Conservation (phyloP, 2,797 vertebrate genomes). For the Anolis apletophallus region DNA sequence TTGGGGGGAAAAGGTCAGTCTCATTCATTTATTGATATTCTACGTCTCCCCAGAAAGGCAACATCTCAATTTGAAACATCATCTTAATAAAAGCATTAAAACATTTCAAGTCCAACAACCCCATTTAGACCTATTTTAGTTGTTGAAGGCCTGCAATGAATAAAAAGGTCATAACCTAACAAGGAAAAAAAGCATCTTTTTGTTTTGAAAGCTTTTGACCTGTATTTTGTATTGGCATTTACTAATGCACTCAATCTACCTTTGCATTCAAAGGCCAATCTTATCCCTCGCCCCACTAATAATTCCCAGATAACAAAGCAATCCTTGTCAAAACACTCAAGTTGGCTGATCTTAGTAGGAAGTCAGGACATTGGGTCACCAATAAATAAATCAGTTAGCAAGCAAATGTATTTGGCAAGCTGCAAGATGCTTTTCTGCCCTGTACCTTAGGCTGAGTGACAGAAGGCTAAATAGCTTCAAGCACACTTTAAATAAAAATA, state of each 20-base stretch:
- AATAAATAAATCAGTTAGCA: slow-evolving; percentile 30
- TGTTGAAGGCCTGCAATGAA: too few relatives aligned
- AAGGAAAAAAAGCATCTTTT: not conserved
- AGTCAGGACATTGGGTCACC: not conserved
- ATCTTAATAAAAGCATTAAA: too few relatives aligned
- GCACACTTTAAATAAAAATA: slow-evolving; percentile 20
- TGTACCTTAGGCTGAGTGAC: slow-evolving; percentile 28
- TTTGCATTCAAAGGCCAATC: not conserved
- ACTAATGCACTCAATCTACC: not conserved
- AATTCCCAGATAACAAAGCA: not conserved
- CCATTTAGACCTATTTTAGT: too few relatives aligned
- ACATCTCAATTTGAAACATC: too few relatives aligned
- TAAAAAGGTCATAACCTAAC: too few relatives aligned
- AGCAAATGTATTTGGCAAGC: not conserved
- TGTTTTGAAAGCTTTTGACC: slow-evolving; percentile 13
- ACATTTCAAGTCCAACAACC: too few relatives aligned
- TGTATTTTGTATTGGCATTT: slow-evolving; percentile 12
- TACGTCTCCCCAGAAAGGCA: too few relatives aligned
- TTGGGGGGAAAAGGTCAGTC: too few relatives aligned
- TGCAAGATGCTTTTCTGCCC: slow-evolving; percentile 1
- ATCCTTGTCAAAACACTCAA: slow-evolving; percentile 7
- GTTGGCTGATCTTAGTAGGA: not conserved
- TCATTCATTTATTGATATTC: too few relatives aligned
- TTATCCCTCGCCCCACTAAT: not conserved
- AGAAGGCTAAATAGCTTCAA: slow-evolving; percentile 21